These are phyloP conservation scores for Typhlichthys subterraneus DNA, from an alignment of 2,797 vertebrate genomes.

Conservation along the genomic window DNA sequence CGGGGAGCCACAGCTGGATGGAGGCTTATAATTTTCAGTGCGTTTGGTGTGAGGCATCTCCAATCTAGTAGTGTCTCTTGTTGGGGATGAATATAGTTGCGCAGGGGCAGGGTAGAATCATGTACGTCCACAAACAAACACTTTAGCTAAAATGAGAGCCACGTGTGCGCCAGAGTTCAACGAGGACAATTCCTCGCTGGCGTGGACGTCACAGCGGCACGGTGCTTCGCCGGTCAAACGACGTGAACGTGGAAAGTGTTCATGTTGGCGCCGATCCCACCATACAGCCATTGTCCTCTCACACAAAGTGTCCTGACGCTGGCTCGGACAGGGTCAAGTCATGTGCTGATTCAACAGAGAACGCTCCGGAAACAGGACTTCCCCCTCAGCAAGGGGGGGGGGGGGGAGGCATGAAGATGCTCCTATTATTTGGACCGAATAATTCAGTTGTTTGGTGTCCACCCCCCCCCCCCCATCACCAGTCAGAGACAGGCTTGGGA, in stretches of 20 bases:
- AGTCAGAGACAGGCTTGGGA: too few species aligned
- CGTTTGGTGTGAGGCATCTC: constrained; percentile 41
- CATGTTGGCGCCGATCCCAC: not conserved
- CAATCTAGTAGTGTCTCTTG: constrained; percentile 53
- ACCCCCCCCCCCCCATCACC: too few species aligned
- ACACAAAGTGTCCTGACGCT: constrained; percentile 10
- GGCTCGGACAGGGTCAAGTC: constrained; percentile 37
- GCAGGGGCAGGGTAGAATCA: constrained; percentile 57
- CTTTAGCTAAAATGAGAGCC: constrained; percentile 30
- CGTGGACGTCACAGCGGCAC: not conserved
- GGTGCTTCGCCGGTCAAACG: not conserved
- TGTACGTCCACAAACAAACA: constrained; percentile 68
- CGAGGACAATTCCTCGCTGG: constrained; percentile 33
- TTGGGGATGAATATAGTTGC: constrained; percentile 49
- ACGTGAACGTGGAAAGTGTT: not conserved
- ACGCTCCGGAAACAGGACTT: constrained; percentile 16
- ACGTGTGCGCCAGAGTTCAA: constrained; percentile 38
- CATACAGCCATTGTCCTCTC: not conserved
- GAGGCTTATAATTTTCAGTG: constrained; percentile 64
- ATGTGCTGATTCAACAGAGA: constrained; percentile 51
- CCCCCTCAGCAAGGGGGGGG: constrained; percentile 5
- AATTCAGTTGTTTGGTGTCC: constrained; percentile 49
- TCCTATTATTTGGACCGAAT: constrained; percentile 56
- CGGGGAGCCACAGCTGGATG: constrained; percentile 58
- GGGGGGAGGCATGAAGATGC: constrained; percentile 30